Percentiles rank a stretch among this genome's conserved stretches.
These are phyloP conservation scores for Drosophila lowei DNA, from an alignment of 1,140 invertebrate species.

Conservation along the genomic window DNA sequence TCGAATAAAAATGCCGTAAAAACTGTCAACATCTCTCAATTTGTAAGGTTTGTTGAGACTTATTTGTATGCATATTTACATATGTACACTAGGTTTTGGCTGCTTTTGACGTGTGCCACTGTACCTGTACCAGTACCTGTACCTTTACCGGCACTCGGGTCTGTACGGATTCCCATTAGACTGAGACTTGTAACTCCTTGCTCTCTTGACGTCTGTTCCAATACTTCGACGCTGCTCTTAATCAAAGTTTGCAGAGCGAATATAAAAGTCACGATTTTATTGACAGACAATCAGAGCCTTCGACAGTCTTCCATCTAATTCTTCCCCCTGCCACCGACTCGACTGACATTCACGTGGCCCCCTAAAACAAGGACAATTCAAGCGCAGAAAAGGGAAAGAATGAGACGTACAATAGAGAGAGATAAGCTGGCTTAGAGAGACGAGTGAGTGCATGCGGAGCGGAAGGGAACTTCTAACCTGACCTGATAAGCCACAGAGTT, in stretches of 20 bases:
- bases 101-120: neutral
- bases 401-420: too few species aligned
- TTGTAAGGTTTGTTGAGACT: slow-evolving; percentile 39
- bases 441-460: too few species aligned
- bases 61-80: neutral
- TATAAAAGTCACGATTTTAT: slow-evolving; percentile 57
- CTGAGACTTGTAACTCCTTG: too few species aligned
- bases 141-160: neutral
- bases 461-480: too few species aligned
- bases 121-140: slow-evolving; percentile 1
- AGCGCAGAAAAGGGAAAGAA: too few species aligned
- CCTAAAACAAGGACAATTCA: too few species aligned
- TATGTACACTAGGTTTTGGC: too few species aligned
- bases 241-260: slow-evolving; percentile 56
- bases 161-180: slow-evolving; percentile 12
- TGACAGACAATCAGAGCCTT: slow-evolving; percentile 57
- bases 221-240: slow-evolving; percentile 44
- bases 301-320: neutral
- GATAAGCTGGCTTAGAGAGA: too few species aligned
- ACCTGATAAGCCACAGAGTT: too few species aligned
- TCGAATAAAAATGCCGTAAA: slow-evolving; percentile 45
- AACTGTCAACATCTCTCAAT: slow-evolving; percentile 49
- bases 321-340: neutral
- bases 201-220: neutral
- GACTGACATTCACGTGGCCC: neutral